Percentiles rank a stretch among this genome's conserved stretches.
Conservation (phyloP, 2,888 invertebrate species). For the Fragum fragum region DNA sequence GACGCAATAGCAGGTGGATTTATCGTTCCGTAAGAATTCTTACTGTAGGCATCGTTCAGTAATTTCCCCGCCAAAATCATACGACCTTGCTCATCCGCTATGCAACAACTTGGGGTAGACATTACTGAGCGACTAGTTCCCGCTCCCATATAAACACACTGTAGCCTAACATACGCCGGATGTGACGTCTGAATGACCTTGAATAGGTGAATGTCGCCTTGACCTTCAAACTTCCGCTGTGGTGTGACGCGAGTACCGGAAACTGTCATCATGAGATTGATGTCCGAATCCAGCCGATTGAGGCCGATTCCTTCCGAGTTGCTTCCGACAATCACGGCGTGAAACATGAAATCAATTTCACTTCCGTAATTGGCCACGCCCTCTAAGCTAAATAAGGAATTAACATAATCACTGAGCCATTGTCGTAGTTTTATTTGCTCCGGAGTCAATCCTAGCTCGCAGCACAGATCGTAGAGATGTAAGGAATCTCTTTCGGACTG, state of each 20-base stretch:
- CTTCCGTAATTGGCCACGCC: conserved; percentile 65
- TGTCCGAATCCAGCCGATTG: conserved; percentile 60
- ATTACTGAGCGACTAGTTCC: conserved; percentile 54
- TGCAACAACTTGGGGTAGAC: conserved; percentile 58
- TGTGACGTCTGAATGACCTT: conserved; percentile 64
- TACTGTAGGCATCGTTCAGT: conserved; percentile 61
- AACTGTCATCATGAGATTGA: conserved; percentile 64
- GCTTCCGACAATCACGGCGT: conserved; percentile 58
- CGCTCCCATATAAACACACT: conserved; percentile 62
- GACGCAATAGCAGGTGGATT: conserved; percentile 57
- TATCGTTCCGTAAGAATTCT: conserved; percentile 45
- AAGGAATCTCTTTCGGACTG: conserved; percentile 58
- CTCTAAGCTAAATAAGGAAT: conserved; percentile 62
- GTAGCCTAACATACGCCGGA: conserved; percentile 58
- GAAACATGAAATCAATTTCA: conserved; percentile 64
- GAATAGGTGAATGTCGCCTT: conserved; percentile 56
- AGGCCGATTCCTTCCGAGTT: conserved; percentile 59
- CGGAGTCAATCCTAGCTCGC: conserved; percentile 51
- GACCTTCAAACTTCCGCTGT: conserved; percentile 56
- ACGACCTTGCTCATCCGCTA: conserved; percentile 64
- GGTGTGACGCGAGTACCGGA: conserved; percentile 62
- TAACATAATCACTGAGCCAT: conserved; percentile 61
- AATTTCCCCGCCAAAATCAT: conserved; percentile 66
- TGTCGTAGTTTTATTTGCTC: conserved; percentile 50
- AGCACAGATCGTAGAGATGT: conserved; percentile 61